These are phyloP conservation scores for Ligdia adustata DNA, from an alignment of 2,888 invertebrate species.

Conservation along the genomic window DNA sequence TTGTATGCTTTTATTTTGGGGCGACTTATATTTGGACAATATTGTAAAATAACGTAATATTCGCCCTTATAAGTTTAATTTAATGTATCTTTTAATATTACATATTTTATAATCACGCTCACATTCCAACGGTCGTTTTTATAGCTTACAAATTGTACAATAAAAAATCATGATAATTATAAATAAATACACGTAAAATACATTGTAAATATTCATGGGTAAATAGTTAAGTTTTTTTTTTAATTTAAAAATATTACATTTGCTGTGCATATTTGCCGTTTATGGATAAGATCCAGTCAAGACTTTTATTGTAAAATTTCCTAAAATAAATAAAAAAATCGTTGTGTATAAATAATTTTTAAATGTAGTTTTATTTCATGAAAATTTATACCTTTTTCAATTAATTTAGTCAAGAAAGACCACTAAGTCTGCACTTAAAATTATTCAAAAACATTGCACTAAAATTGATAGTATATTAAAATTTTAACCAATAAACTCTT, in stretches of 20 bases:
- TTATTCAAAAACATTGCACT: too few relatives aligned
- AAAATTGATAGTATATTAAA: too few relatives aligned
- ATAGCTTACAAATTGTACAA: slow-evolving; percentile 9
- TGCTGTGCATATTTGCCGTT: slow-evolving; percentile 79
- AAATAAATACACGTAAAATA: slow-evolving; percentile 41
- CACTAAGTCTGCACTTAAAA: too few relatives aligned
- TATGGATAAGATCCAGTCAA: slow-evolving; percentile 82
- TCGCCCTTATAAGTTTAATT: slow-evolving; percentile 48
- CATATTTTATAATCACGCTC: slow-evolving; percentile 8
- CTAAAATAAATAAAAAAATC: slow-evolving; percentile 73
- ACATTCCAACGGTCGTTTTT: neutral
- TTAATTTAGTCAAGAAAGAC: too few relatives aligned
- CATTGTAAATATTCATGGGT: slow-evolving; percentile 70
- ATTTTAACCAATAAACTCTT: too few relatives aligned
- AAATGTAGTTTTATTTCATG: slow-evolving; percentile 19
- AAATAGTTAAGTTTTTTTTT: slow-evolving; percentile 55
- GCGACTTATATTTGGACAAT: slow-evolving; percentile 62
- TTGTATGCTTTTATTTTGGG: slow-evolving; percentile 46
- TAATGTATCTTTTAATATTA: slow-evolving; percentile 12
- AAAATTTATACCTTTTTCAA: too few relatives aligned
- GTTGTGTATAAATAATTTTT: slow-evolving; percentile 62
- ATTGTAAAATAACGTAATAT: slow-evolving; percentile 48
- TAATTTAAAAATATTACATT: slow-evolving; percentile 43
- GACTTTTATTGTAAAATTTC: slow-evolving; percentile 81
- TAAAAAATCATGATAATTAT: slow-evolving; percentile 15